Conservation (phyloP, 2,888 invertebrate genomes). For the Zelleria hepariella region DNA sequence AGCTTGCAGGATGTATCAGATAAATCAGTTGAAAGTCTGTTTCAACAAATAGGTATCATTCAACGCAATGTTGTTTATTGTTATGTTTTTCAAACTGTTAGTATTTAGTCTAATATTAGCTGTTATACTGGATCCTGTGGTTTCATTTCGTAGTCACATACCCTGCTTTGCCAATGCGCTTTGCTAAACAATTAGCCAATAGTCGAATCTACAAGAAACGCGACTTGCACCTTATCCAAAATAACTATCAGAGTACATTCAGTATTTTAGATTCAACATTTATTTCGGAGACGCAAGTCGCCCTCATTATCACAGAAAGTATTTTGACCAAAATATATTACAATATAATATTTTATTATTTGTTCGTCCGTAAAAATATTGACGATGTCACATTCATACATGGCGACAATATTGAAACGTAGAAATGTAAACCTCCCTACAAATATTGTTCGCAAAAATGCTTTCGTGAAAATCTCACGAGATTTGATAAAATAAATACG, state of each 20-base stretch:
- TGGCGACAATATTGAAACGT: no score
- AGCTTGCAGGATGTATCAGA: neutral
- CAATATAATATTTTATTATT: no score
- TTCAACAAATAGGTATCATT: neutral
- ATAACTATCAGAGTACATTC: no score
- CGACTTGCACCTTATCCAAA: no score
- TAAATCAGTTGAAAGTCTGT: neutral
- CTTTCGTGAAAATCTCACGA: no score
- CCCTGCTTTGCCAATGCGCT: neutral
- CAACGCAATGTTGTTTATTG: slow-evolving; percentile 1
- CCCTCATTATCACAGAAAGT: neutral
- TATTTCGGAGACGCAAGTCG: no score
- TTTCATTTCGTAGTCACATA: neutral
- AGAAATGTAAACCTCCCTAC: no score
- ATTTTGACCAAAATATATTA: neutral
- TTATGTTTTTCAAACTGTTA: slow-evolving; percentile 2
- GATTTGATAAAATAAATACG: no score
- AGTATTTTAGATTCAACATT: no score
- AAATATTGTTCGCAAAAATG: no score
- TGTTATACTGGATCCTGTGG: neutral
- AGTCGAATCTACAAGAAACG: neutral
- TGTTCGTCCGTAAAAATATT: no score
- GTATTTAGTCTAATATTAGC: neutral
- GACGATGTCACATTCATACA: no score
- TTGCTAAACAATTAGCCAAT: neutral